phyloP scores from a whole-genome alignment of 2,888 invertebrate genomes.

The Epirrita christyi region DNA sequence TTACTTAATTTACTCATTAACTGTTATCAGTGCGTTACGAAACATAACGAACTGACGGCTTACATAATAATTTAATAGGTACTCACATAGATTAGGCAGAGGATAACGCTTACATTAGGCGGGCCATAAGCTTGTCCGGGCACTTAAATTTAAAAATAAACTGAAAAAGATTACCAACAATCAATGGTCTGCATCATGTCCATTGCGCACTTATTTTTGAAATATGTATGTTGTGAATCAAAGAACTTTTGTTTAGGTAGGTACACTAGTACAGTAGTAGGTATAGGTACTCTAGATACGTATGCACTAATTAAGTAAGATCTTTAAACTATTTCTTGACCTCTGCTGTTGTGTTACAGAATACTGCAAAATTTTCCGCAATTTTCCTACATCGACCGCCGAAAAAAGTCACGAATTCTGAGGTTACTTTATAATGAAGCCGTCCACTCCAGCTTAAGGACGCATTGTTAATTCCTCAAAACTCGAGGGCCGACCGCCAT shows the following conservation, averaged over 20 bases:
- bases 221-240: too few relatives aligned
- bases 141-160: too few relatives aligned
- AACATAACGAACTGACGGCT: not conserved
- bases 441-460: slow-evolving; percentile 45
- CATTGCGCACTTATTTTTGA: too few relatives aligned
- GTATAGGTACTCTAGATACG: too few relatives aligned
- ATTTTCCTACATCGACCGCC: slow-evolving; percentile 5
- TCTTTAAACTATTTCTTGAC: not conserved
- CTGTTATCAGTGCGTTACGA: not conserved
- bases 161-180: too few relatives aligned
- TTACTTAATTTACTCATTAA: not conserved
- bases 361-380: slow-evolving; percentile 2
- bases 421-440: slow-evolving; percentile 36
- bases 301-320: too few relatives aligned
- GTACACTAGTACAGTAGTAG: too few relatives aligned
- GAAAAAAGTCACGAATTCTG: slow-evolving; percentile 13
- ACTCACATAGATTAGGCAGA: not conserved
- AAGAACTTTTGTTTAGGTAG: too few relatives aligned
- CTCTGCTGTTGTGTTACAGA: not conserved
- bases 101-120: too few relatives aligned
- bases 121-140: too few relatives aligned
- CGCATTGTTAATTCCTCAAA: slow-evolving; percentile 53
- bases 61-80: not conserved
- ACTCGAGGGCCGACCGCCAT: slow-evolving; percentile 42
- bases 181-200: too few relatives aligned